phyloP scores from a whole-genome alignment of 2,888 invertebrate species.

The Nemoura dubitans region DNA sequence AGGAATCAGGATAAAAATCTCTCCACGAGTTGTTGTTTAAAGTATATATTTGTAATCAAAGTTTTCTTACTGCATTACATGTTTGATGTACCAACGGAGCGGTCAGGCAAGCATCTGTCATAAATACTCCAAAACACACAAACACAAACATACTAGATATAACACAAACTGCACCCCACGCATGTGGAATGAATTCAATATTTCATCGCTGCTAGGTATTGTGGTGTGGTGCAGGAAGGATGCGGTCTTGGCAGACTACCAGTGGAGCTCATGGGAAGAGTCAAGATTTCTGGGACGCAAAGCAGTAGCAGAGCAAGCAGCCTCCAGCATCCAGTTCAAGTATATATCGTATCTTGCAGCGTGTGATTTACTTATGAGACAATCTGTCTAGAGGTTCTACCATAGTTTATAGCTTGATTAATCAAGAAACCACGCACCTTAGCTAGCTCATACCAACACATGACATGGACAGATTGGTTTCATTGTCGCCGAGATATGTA shows the following conservation, averaged over 20 bases:
- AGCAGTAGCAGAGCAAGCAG: background rate
- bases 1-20: background rate
- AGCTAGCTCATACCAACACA: background rate
- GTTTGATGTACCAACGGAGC: background rate
- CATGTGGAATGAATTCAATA: background rate
- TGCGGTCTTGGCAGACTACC: background rate
- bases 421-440: background rate
- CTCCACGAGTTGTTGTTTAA: background rate
- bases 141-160: background rate
- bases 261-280: background rate
- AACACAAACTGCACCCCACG: background rate
- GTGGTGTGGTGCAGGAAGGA: background rate
- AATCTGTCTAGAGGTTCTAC: background rate
- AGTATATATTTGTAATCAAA: background rate
- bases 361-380: constrained; percentile 4
- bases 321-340: too few species aligned
- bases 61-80: background rate
- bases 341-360: background rate
- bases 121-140: background rate
- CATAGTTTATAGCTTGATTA: background rate
- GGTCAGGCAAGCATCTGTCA: background rate
- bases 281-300: background rate
- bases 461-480: background rate
- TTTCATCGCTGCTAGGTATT: background rate
- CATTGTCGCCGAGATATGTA: background rate